Base-by-base conservation (phyloP, 2,888 invertebrate genomes). In the Rhingia campestris region DNA sequence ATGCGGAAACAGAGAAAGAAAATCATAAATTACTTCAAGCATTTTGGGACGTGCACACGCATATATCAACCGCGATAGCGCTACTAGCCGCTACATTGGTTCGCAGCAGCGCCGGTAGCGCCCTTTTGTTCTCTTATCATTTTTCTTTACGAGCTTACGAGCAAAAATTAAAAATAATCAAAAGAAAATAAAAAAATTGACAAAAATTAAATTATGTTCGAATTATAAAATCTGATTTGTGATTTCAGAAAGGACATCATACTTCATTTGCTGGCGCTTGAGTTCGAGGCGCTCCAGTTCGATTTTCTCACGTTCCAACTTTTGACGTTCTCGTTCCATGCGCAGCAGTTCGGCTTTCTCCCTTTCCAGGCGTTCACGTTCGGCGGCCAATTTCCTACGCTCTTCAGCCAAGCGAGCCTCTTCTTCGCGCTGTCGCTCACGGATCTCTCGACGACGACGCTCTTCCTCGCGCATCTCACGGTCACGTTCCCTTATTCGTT, bases 341-440 rank as follows among this genome's bases (percentile, higher is more conserved):
- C 96, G 94, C 86, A 97, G 92, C 32, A 97, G 91, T 89, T 98
- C 97, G 12, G 96, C 95, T 91, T 96, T 96, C 89, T 97, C 97
- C 3, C 96, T 94, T 89, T 98, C 98, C 67, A 98, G 94, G 87
- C 95, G 95, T 88, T 97, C 97, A 30, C 97, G 94, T 91, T 98
- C 98, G 10, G 96, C 92, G 54, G 96, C 93, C 84, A 97, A 92
- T 88, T 96, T 96, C 88, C 96, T 96, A 33, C 96, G 93, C 90
- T 97, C 97, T 61, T 96, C 93, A 80, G 95, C 95, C 64, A 97
- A 93, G 64, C 96, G 94, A 53, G 95, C 94, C 43, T 97, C 96
- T 92, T 98, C 97, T 89, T 96, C 95, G 4, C 96, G 94, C 90
- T 97, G 96, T 7, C 96, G 93, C 3, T 97, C 93, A 89, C 97